A percentile compares a stretch with the other conserved stretches of the same genome.
phyloP scores from a whole-genome alignment of 2,888 invertebrate genomes.

The Apodemia zela region DNA sequence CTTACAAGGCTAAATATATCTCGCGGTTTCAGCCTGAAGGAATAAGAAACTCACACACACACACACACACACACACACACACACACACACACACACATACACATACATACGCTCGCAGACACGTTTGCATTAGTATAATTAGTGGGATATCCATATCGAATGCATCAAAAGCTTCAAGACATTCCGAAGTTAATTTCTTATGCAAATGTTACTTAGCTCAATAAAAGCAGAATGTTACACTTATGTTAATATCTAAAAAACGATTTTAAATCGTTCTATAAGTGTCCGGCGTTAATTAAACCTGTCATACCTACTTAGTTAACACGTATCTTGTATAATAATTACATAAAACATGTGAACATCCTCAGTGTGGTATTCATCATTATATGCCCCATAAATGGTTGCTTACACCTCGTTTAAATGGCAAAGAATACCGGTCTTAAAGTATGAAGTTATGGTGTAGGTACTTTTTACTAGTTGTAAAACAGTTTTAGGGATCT shows the following conservation, averaged over 20 bases:
- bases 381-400: conserved; percentile 36
- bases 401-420: conserved; percentile 29
- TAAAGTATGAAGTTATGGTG: conserved; percentile 11
- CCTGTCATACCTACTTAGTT: conserved; percentile 18
- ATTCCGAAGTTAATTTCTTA: neutral
- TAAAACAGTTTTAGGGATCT: neutral
- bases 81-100: too few species aligned
- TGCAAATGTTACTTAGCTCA: conserved; percentile 4
- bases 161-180: neutral
- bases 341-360: conserved; percentile 33
- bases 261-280: conserved; percentile 2
- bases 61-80: too few species aligned
- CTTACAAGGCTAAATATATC: too few species aligned
- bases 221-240: neutral
- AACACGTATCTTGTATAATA: conserved; percentile 27
- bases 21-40: too few species aligned
- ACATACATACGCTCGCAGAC: too few species aligned
- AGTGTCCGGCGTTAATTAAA: conserved; percentile 14
- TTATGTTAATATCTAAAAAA: conserved; percentile 10
- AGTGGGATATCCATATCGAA: neutral
- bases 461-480: neutral
- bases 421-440: conserved; percentile 27
- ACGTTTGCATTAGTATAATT: neutral
- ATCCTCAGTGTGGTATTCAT: conserved; percentile 31
- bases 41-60: too few species aligned